Percentiles rank a stretch among this genome's conserved stretches.
phyloP scores from a whole-genome alignment of 2,113 vertebrate genomes.

The Geococcyx californianus region DNA sequence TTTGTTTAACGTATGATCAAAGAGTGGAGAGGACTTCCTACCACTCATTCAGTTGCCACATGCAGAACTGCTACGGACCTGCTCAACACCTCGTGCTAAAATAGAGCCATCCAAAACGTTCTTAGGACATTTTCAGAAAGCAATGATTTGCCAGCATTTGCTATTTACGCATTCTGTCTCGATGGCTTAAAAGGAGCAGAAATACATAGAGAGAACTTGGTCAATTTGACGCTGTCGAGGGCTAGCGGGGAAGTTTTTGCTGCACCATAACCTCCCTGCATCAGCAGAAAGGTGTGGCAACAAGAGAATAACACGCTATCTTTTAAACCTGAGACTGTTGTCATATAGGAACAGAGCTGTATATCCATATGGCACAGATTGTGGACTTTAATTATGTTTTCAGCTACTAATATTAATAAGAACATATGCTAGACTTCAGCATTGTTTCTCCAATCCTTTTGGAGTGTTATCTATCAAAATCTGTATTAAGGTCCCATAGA shows the following conservation, averaged over 20 bases:
- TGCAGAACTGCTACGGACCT: neutral
- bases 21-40: neutral
- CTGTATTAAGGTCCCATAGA: neutral
- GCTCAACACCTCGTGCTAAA: neutral
- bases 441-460: neutral
- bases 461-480: neutral
- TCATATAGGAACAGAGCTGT: neutral
- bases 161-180: neutral
- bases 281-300: neutral
- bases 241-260: neutral
- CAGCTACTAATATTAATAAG: neutral
- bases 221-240: neutral
- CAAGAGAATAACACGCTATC: fast-evolving
- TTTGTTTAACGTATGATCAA: neutral
- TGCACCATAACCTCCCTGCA: neutral
- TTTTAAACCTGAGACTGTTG: neutral
- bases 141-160: neutral
- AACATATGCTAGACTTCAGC: neutral
- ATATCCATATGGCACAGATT: neutral
- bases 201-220: neutral
- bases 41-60: neutral
- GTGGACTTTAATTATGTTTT: neutral
- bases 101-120: neutral
- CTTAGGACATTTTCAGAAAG: neutral
- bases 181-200: neutral